Base-by-base conservation (phyloP, 2,888 invertebrate species). In the Hypomecis atomaria region DNA sequence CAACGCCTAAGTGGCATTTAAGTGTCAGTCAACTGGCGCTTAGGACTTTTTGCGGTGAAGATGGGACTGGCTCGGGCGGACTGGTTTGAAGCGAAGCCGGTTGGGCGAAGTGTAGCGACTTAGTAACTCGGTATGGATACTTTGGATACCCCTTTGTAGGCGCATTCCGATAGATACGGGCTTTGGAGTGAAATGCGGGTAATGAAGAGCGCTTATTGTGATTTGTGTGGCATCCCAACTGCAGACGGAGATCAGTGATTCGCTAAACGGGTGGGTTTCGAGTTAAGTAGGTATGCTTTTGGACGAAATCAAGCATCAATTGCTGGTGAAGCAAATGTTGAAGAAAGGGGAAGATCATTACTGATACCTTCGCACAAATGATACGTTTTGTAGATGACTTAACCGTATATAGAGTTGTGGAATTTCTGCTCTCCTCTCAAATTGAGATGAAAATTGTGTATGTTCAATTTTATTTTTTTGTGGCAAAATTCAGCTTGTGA, bases 121-220 rank as follows among this genome's bases (percentile, higher is more conserved):
- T 84, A 84, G 84, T 86, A 84, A 84, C 83, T 84, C 76, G 82
- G 56, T 57, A 60, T 60, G 60, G 83, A 84, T 88, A 88, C 85
- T 57, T 57, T 60, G 60, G 83, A 84, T 88, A 88, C 85, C 81
- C 86, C 88, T 90, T 89, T 88, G 90, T 87, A 83, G 85, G 85
- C 87, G 85, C 92, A 92, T 92, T 92, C 92, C 92, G 86, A 90
- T 89, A 90, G 89, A 86, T 86, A 86, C 87, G 81, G 78, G 80
- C 84, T 79, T 33, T 42, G 37, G 38, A 78, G 82, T 87, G 88
- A 89, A 89, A 90, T 87, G 89, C 79, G 88, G 87, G 86, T 90
- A 90, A 92, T 90, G 91, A 91, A 91, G 89, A 88, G 85, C 79
- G 83, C 81, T 90, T 88, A 87, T 88, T 89, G 88, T 89, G 90